A percentile compares a stretch with the other conserved stretches of the same genome.
Conservation (phyloP, 2,888 invertebrate species). For the Pardosa pseudoannulata region DNA sequence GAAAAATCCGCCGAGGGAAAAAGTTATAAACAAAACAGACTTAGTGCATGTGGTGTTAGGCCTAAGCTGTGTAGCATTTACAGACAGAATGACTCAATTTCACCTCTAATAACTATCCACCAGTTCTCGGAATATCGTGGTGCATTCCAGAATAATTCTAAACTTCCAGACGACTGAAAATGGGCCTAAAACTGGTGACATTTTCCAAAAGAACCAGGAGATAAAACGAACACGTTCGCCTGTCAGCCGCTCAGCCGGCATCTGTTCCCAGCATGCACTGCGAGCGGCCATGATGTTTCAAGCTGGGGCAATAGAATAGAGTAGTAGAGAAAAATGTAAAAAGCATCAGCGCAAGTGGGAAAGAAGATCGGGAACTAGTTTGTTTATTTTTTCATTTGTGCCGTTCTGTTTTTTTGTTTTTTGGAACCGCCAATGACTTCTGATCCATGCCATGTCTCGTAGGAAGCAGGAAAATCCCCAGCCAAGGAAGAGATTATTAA, state of each 20-base stretch:
- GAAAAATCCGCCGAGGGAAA: too few species aligned
- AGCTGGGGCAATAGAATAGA: conserved; percentile 45
- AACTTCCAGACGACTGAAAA: conserved; percentile 11
- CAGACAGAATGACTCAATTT: background rate
- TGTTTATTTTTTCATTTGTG: conserved; percentile 46
- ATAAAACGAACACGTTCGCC: conserved; percentile 20
- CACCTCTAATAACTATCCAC: background rate
- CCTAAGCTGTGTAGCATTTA: background rate
- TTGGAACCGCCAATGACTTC: conserved; percentile 41
- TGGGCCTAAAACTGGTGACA: conserved; percentile 29
- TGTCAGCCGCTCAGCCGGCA: conserved; percentile 50
- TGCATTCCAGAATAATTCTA: background rate
- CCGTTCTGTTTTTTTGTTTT: conserved; percentile 51
- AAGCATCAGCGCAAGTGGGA: conserved; percentile 37
- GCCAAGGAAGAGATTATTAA: conserved; percentile 78
- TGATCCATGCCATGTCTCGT: conserved; percentile 75
- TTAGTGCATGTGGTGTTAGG: background rate
- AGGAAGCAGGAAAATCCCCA: conserved; percentile 79
- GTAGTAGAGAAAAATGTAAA: conserved; percentile 67
- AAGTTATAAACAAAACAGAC: background rate
- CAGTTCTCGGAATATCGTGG: background rate
- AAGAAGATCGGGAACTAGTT: conserved; percentile 38
- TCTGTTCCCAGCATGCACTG: conserved; percentile 61
- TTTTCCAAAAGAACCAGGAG: conserved; percentile 26
- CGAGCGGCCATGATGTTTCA: conserved; percentile 71